These are phyloP conservation scores for Dexiosoma caninum DNA, from an alignment of 2,888 invertebrate species.

Conservation along the genomic window DNA sequence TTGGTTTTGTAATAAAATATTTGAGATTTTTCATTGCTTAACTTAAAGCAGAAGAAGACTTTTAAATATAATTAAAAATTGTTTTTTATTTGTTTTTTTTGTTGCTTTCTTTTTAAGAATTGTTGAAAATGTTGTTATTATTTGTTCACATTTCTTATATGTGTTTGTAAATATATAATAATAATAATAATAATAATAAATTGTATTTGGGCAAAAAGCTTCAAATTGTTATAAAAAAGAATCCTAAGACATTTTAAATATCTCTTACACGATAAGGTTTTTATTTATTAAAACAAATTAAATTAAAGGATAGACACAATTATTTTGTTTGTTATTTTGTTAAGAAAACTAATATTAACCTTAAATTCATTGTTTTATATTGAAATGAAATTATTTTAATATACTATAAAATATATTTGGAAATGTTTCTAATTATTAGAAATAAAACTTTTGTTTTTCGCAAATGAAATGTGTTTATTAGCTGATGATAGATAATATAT, in stretches of 20 bases:
- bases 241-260: constrained; percentile 58
- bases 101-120: constrained; percentile 42
- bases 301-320: constrained; percentile 41
- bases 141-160: constrained; percentile 21
- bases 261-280: constrained; percentile 45
- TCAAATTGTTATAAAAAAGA: constrained; percentile 60
- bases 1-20: constrained; percentile 54
- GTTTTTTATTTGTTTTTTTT: constrained; percentile 24
- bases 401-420: constrained; percentile 51
- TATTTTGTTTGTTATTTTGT: constrained; percentile 21
- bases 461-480: constrained; percentile 50
- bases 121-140: constrained; percentile 17
- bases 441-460: constrained; percentile 40
- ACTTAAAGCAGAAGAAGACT: constrained; percentile 63
- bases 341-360: constrained; percentile 46
- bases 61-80: constrained; percentile 56
- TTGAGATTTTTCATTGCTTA: constrained; percentile 57
- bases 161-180: constrained; percentile 55
- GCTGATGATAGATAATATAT: constrained; percentile 24
- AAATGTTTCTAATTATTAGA: constrained; percentile 59
- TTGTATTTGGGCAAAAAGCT: constrained; percentile 63
- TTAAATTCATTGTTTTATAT: constrained; percentile 37
- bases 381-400: constrained; percentile 23
- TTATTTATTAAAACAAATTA: constrained; percentile 25
- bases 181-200: constrained; percentile 44